Evolutionary conservation across 2,888 invertebrate genomes (phyloP), one percentile per base, ranked within the genome.

Genomic region (Cyclophora punctaria): DNA sequence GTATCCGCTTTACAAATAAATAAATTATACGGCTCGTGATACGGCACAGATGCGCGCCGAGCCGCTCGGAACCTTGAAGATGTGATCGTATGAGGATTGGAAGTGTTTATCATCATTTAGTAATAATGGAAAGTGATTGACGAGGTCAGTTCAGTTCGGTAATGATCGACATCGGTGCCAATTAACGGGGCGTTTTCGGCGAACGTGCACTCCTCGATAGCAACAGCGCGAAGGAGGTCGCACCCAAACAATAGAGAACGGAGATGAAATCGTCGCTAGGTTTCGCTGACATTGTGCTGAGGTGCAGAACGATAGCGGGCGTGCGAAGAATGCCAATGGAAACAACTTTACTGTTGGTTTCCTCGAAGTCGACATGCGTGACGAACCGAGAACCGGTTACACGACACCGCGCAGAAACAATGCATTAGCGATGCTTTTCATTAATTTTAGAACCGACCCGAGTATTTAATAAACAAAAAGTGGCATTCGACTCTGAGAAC

Each of bases 311-410:
- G 64, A 70, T 64, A 64, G 67, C 73, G 63, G 68, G 71, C 80
- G 78, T 78, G 83, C 75, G 71, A 78, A 77, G 82, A 83, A 84
- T 84, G 78, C 73, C 71, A 74, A 80, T 80, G 75, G 77, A 75
- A 81, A 80, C 81, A 82, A 80, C 64, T 68, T 67, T 73, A 73
- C 83, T 80, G 84, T 81, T 83, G 75, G 77, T 82, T 86, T 83
- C 81, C 78, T 74, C 74, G 83, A 82, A 84, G 69, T 63, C 72
- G 68, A 71, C 72, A 75, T 76, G 83, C 84, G 80, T 81, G 81
- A 80, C 82, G 75, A 76, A 73, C 72, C 63, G 61, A 70, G 71
- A 74, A 79, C 79, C 78, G 80, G 81, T 81, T 77, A 79, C 78
- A 76, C 76, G 80, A 82, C 73, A 75, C 76, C 76, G 77, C 75